Conservation (phyloP, 2,113 vertebrate species). For the Phoxinus phoxinus region DNA sequence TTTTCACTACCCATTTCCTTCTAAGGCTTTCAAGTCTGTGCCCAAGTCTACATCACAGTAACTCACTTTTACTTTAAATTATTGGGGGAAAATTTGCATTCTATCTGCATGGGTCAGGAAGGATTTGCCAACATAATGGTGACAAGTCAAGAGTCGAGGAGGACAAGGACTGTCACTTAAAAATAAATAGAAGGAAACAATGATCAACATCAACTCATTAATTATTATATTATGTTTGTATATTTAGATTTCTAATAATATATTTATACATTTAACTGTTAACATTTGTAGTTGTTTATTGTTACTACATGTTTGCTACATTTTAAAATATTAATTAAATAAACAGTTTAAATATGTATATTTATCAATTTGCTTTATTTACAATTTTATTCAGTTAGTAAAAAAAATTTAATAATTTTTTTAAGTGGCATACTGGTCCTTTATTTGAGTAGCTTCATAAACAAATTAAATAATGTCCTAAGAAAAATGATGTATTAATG, state of each 20-base stretch:
- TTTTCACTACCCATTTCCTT: conserved; percentile 51
- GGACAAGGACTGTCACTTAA: background rate
- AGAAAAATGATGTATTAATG: background rate
- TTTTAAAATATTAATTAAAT: background rate
- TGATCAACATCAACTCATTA: background rate
- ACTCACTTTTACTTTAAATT: conserved; percentile 58
- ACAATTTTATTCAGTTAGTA: too few relatives aligned
- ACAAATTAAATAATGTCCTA: too few relatives aligned
- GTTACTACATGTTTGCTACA: background rate
- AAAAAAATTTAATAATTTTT: background rate
- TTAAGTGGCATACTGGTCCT: too few relatives aligned
- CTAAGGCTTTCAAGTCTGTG: conserved; percentile 58
- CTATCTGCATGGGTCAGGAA: conserved; percentile 34
- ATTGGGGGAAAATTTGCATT: background rate
- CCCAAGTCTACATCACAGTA: conserved; percentile 55
- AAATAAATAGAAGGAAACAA: background rate
- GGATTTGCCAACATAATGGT: background rate
- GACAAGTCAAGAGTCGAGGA: background rate
- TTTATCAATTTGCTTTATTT: too few relatives aligned
- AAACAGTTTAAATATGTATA: too few relatives aligned
- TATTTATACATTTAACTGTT: background rate
- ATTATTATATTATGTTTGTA: background rate
- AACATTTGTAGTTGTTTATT: background rate
- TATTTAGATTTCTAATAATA: background rate
- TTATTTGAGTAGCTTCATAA: background rate